A percentile compares a stretch with the other conserved stretches of the same genome.
Conservation (phyloP, 2,888 invertebrate species). For the Periphyllus acericola region DNA sequence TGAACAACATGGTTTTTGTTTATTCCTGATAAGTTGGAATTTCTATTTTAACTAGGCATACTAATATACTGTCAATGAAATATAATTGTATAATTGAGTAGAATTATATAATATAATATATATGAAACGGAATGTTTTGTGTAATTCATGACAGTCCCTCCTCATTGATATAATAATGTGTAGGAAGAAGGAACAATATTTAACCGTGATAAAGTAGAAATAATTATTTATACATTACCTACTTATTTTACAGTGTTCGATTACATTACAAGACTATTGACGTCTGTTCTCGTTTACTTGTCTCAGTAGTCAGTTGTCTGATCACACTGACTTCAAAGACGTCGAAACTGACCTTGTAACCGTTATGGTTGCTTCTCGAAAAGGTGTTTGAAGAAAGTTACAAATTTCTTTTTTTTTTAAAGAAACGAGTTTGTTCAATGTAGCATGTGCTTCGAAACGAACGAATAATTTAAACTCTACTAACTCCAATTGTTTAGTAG, state of each 20-base stretch:
- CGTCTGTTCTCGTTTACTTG: not conserved
- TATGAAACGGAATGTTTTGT: too few species aligned
- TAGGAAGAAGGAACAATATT: not conserved
- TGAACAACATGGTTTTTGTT: not conserved
- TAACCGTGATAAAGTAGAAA: not conserved
- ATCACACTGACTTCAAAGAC: too few species aligned
- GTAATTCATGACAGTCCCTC: too few species aligned
- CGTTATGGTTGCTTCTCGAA: not conserved
- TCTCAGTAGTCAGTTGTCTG: too few species aligned
- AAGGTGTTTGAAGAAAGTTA: not conserved
- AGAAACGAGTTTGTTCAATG: not conserved
- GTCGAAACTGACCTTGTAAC: not conserved
- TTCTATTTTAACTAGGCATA: not conserved
- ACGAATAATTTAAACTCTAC: not conserved
- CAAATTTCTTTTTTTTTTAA: not conserved
- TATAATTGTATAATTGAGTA: too few species aligned
- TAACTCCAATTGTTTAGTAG: not conserved
- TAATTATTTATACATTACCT: not conserved
- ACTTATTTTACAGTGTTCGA: not conserved
- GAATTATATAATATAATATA: too few species aligned
- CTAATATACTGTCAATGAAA: too few species aligned
- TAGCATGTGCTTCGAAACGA: not conserved
- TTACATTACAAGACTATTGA: not conserved
- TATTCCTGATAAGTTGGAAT: not conserved
- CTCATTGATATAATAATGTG: too few species aligned